Evolutionary conservation across 2,888 invertebrate species (phyloP), one percentile per base, ranked within the genome.

Genomic region (Tethea ocularis): DNA sequence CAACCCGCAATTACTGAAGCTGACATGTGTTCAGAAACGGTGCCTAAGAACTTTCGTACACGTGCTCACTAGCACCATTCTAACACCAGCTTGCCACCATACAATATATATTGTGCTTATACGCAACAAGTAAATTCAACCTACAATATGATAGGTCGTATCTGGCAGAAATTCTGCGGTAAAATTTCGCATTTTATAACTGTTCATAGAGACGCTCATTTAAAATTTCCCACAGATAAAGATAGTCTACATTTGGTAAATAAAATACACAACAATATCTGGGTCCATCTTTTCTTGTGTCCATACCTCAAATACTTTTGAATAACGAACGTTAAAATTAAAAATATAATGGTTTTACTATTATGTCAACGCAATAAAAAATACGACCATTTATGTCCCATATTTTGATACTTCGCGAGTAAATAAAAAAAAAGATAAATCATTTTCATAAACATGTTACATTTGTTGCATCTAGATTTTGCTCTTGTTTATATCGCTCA

Each of bases 1-100:
- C 73, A 71, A 69, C 65, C 63, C 69, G 76, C 77, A 78, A 81
- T 83, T 81, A 77, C 79, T 77, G 78, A 67, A 61, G 66, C 69
- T 74, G 77, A 78, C 74, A 71, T 68, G 72, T 75, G 70, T 72
- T 72, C 59, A 62, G 62, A 69, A 68, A 65, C 65, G 60, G 38
- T 46, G 36, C 13, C 61, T 71, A 69, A 68, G 66, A 69, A 71
- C 71, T 67, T 70, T 69, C 61, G 67, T 69, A 72, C 65, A 69
- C 66, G 67, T 68, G 62, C 66, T 71, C 59, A 54, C 60, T 62
- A 63, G 54, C 51, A 11, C 26, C 13, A 22, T 41, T 38, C n/a
- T 20, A 8, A 46, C 46, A 17, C 26, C 24, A 20, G 13, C 36
- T 15, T 33, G 3, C 15, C 24, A 51, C 41, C 13, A 17, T 54